These are phyloP conservation scores for Pseudococcus jackbeardsleyi DNA, from an alignment of 2,888 invertebrate species.

Conservation along the genomic window DNA sequence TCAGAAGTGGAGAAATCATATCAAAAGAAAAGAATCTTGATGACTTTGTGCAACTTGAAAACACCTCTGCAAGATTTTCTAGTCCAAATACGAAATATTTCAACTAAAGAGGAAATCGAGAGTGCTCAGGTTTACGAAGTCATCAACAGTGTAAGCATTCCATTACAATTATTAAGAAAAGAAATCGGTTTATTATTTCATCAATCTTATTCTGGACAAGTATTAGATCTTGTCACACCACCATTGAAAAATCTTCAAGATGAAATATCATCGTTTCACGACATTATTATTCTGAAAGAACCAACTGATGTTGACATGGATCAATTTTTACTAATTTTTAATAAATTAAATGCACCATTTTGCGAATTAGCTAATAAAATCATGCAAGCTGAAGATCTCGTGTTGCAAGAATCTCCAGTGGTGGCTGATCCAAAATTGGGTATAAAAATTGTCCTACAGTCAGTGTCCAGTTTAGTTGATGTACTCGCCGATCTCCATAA, in stretches of 20 bases:
- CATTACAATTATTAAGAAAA: constrained; percentile 67
- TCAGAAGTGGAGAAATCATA: constrained; percentile 62
- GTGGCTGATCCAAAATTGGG: constrained; percentile 67
- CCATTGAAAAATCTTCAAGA: constrained; percentile 69
- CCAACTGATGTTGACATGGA: constrained; percentile 56
- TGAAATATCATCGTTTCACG: constrained; percentile 69
- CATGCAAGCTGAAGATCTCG: constrained; percentile 67
- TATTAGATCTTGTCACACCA: constrained; percentile 67
- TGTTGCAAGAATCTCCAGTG: constrained; percentile 66
- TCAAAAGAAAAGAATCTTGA: constrained; percentile 59
- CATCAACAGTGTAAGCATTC: constrained; percentile 67
- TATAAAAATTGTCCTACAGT: constrained; percentile 67
- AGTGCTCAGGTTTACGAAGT: constrained; percentile 65
- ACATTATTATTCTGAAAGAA: constrained; percentile 67
- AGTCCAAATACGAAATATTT: constrained; percentile 26
- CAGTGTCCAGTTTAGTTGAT: constrained; percentile 67
- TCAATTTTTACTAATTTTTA: constrained; percentile 68
- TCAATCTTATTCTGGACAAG: constrained; percentile 66
- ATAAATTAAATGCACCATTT: constrained; percentile 69
- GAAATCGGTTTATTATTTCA: constrained; percentile 68
- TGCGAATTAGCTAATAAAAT: constrained; percentile 67
- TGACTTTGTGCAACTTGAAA: constrained; percentile 56
- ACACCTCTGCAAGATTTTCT: constrained; percentile 56
- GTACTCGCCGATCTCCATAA: constrained; percentile 65
- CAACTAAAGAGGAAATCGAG: not conserved